phyloP scores from a whole-genome alignment of 2,888 invertebrate species.

The Agapostemon virescens region DNA sequence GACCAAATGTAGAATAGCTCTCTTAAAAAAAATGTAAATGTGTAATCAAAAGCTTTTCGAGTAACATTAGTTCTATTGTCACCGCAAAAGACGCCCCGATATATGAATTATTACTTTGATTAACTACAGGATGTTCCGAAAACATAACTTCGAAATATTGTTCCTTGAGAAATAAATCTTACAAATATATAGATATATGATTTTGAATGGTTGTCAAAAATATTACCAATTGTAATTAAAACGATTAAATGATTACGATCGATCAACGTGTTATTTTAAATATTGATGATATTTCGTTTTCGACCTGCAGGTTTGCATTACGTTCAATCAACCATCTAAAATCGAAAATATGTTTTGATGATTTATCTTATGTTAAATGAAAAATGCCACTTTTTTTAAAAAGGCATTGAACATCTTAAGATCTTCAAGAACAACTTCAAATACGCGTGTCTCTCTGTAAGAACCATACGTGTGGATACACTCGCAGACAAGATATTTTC shows the following conservation, averaged over 20 bases:
- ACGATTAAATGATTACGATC: background rate
- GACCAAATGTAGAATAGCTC: conserved; percentile 66
- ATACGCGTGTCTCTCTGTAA: conserved; percentile 40
- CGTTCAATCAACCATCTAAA: conserved; percentile 15
- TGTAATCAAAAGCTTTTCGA: conserved; percentile 53
- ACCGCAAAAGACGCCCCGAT: conserved; percentile 19
- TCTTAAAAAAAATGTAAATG: conserved; percentile 60
- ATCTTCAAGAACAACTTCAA: background rate
- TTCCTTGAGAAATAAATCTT: conserved; percentile 34
- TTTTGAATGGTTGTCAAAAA: conserved; percentile 37
- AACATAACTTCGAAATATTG: conserved; percentile 32
- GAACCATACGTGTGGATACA: conserved; percentile 27
- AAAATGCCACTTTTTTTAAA: conserved; percentile 27
- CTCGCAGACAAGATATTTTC: conserved; percentile 10
- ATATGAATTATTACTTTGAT: conserved; percentile 23
- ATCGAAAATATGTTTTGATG: conserved; percentile 28
- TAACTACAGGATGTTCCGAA: conserved; percentile 24
- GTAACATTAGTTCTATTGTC: conserved; percentile 32
- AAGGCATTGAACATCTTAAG: conserved; percentile 22
- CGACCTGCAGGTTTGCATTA: background rate
- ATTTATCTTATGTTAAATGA: conserved; percentile 23
- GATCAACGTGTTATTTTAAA: conserved; percentile 19
- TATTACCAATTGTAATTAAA: background rate
- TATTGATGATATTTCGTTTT: background rate
- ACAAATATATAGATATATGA: conserved; percentile 45